A percentile compares a stretch with the other conserved stretches of the same genome.
phyloP scores from a whole-genome alignment of 1,140 invertebrate species.

The Heliconius congener region DNA sequence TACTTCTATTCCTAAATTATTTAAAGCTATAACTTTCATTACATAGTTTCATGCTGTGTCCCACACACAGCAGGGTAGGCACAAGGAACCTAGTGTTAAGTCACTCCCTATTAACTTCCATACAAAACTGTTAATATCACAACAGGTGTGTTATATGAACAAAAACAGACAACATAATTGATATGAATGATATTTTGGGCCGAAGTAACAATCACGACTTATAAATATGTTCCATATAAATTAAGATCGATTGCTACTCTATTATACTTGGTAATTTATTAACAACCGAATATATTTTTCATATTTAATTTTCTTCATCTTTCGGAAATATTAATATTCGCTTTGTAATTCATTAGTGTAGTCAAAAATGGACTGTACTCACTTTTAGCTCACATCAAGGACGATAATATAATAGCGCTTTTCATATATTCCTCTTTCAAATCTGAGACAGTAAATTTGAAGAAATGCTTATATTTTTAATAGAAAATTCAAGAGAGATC shows the following conservation, averaged over 20 bases:
- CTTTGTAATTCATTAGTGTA: neutral
- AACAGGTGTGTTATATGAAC: conserved; percentile 14
- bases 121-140: neutral
- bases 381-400: too few species aligned
- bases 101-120: neutral
- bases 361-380: neutral
- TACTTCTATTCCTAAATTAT: too few species aligned
- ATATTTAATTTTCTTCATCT: neutral
- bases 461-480: neutral
- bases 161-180: conserved; percentile 23
- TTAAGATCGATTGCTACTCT: conserved; percentile 26
- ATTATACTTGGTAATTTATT: neutral
- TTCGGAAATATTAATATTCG: too few species aligned
- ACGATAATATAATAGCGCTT: too few species aligned
- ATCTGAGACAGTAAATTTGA: too few species aligned
- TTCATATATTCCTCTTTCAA: too few species aligned
- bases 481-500: neutral
- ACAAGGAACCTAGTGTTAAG: too few species aligned
- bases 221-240: conserved; percentile 19
- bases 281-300: neutral
- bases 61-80: too few species aligned
- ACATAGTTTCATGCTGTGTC: too few species aligned
- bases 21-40: too few species aligned
- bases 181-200: conserved; percentile 27
- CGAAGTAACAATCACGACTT: conserved; percentile 3